These are phyloP conservation scores for Drosophila lowei DNA, from an alignment of 1,140 invertebrate species.

Conservation along the genomic window DNA sequence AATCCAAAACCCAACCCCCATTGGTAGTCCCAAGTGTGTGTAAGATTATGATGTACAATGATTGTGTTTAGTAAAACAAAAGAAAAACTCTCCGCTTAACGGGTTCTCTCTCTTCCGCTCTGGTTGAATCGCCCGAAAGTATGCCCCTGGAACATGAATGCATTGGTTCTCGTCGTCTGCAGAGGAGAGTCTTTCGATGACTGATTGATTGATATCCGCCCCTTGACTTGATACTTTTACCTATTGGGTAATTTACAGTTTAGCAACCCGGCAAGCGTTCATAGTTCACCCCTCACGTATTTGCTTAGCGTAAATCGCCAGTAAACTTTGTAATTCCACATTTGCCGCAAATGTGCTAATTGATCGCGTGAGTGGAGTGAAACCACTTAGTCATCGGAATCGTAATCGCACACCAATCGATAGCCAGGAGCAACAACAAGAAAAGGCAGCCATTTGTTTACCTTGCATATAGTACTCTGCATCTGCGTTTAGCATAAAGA, in stretches of 20 bases:
- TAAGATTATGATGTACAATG: conserved; percentile 42
- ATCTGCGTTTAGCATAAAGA: too few relatives aligned
- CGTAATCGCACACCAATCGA: conserved; percentile 8
- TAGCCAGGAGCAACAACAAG: background rate
- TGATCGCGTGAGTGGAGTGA: too few relatives aligned
- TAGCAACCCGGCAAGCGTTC: background rate
- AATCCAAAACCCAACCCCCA: background rate
- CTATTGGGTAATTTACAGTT: conserved; percentile 23
- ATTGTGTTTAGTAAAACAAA: conserved; percentile 42
- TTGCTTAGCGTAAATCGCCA: conserved; percentile 3
- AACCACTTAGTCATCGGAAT: conserved; percentile 7
- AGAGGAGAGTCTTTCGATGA: too few relatives aligned
- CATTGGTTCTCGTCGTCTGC: too few relatives aligned
- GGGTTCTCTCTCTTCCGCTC: too few relatives aligned
- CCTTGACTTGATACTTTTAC: background rate
- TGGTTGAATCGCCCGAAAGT: background rate
- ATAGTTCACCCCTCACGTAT: conserved; percentile 7
- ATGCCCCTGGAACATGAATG: background rate
- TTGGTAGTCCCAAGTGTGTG: conserved; percentile 47
- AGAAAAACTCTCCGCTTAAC: conserved; percentile 2
- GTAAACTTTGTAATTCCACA: conserved; percentile 6
- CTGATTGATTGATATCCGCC: too few relatives aligned
- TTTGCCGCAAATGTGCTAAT: conserved; percentile 31
- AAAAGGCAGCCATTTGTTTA: too few relatives aligned
- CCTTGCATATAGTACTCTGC: too few relatives aligned